phyloP scores from a whole-genome alignment of 2,113 vertebrate genomes.

The Notiomystis cincta region DNA sequence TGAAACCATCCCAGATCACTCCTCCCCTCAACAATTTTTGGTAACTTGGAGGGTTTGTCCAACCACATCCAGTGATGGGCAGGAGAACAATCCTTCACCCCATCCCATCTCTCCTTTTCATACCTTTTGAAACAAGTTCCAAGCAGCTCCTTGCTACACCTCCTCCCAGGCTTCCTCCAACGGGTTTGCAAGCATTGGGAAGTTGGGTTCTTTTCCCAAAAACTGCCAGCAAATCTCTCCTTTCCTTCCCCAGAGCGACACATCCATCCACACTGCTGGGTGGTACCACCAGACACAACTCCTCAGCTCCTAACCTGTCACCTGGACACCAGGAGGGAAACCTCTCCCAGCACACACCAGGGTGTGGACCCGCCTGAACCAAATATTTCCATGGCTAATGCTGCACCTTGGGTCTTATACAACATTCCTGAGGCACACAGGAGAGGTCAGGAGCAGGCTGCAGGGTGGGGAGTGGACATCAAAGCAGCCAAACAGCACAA shows the following conservation, averaged over 20 bases:
- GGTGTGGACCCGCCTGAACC: not conserved
- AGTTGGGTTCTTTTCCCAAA: not conserved
- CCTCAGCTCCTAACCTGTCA: not conserved
- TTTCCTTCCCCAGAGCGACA: not conserved
- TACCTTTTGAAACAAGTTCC: not conserved
- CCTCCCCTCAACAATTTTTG: not conserved
- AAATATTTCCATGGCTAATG: not conserved
- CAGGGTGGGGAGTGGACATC: not conserved
- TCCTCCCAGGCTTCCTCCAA: not conserved
- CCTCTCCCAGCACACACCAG: not conserved
- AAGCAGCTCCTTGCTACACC: not conserved
- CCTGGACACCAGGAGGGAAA: not conserved
- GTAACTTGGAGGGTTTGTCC: not conserved
- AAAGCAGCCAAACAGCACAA: not conserved
- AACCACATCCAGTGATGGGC: not conserved
- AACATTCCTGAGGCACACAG: not conserved
- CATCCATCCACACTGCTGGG: accelerated
- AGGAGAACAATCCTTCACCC: not conserved
- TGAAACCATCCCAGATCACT: accelerated
- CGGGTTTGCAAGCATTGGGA: accelerated
- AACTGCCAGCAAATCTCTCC: not conserved
- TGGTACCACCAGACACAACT: not conserved
- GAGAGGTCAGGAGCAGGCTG: not conserved
- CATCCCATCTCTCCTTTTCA: not conserved
- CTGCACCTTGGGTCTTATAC: not conserved